Percentiles rank a stretch among this genome's conserved stretches.
Evolutionary conservation across 2,113 vertebrate genomes (phyloP).

Genomic region (Macquaria ambigua): DNA sequence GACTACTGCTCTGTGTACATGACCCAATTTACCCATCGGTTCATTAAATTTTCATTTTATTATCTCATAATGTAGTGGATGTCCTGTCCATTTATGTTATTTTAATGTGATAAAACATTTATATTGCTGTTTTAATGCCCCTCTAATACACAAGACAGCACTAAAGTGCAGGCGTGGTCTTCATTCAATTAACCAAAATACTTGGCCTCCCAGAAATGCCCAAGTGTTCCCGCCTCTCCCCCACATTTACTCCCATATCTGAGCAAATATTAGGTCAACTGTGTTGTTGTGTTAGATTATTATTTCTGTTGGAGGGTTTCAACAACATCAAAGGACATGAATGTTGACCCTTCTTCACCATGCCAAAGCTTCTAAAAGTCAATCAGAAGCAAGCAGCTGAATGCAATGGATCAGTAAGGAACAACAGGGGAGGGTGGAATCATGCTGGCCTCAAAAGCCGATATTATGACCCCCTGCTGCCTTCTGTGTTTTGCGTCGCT

Average conservation of each 20-base stretch:
- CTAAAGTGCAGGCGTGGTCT: slow-evolving; percentile 48
- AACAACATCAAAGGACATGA: slow-evolving; percentile 39
- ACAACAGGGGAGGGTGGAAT: slow-evolving; percentile 35
- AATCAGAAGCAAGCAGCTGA: slow-evolving; percentile 37
- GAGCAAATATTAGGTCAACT: slow-evolving; percentile 10
- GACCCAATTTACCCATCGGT: slow-evolving; percentile 61
- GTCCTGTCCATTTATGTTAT: slow-evolving; percentile 58
- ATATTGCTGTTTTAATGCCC: slow-evolving; percentile 51
- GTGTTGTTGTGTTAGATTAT: slow-evolving; percentile 26
- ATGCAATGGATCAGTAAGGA: slow-evolving; percentile 51
- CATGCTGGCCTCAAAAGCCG: slow-evolving; percentile 39
- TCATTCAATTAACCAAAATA: slow-evolving; percentile 45
- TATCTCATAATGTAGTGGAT: slow-evolving; percentile 53
- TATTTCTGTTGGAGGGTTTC: slow-evolving; percentile 35
- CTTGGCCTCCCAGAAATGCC: slow-evolving; percentile 8
- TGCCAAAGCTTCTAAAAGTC: slow-evolving; percentile 35
- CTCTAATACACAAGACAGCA: slow-evolving; percentile 33
- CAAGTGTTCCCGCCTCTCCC: background rate
- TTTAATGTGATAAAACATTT: slow-evolving; percentile 69
- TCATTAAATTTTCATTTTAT: slow-evolving; percentile 68
- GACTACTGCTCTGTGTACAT: slow-evolving; percentile 38
- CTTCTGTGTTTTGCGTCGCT: slow-evolving; percentile 45
- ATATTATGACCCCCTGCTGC: slow-evolving; percentile 60
- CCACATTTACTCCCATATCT: background rate
- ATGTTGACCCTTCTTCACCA: slow-evolving; percentile 31